Base-by-base conservation (phyloP, 2,888 invertebrate species). In the Fragum whitleyi region DNA sequence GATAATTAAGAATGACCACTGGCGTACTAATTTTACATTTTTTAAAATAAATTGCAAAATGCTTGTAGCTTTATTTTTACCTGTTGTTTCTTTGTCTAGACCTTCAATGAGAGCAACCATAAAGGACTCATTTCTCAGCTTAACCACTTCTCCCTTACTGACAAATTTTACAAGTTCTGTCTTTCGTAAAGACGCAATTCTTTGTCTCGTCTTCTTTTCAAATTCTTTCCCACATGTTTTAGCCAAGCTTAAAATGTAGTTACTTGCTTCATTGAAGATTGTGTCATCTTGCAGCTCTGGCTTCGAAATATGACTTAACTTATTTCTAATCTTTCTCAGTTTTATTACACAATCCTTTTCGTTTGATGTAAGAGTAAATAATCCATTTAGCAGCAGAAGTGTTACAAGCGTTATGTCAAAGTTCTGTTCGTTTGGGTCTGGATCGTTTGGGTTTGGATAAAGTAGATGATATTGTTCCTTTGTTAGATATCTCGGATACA, bases 211-310 rank as follows among this genome's bases (percentile, higher is more conserved):
- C 21, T 59, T 14, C 14, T 71, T 26, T 23, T 21, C 29, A 23
- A 39, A 57, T 32, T 23, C 39, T 16, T 39, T 32, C 7, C 71
- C 53, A 36, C 21, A 32, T 23, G 0, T 16, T 6, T 21, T 21
- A 2, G 71, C 57, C 16, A 71, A 21, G 6, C 55, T 55, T 21
- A 29, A 9, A 16, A 71, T 32, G 7, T 39, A 23, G n/a, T 57
- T 32, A n/a, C 59, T 7, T 2, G 59, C 42, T 53, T 23, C 59
- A n/a, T 39, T 71, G 7, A 71, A 71, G 16, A 26, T 47, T 0
- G 71, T 59, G 11, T 71, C 39, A 59, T 71, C 71, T 6, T 19
- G 26, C 7, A 71, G 59, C 59, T 71, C 71, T 1, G 71, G 23
- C 21, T 57, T 59, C 0, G 71, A 59, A n/a, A 59, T 5, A n/a